Evolutionary conservation across 1,140 invertebrate genomes (phyloP).

Genomic region (Drosophila carrolli): DNA sequence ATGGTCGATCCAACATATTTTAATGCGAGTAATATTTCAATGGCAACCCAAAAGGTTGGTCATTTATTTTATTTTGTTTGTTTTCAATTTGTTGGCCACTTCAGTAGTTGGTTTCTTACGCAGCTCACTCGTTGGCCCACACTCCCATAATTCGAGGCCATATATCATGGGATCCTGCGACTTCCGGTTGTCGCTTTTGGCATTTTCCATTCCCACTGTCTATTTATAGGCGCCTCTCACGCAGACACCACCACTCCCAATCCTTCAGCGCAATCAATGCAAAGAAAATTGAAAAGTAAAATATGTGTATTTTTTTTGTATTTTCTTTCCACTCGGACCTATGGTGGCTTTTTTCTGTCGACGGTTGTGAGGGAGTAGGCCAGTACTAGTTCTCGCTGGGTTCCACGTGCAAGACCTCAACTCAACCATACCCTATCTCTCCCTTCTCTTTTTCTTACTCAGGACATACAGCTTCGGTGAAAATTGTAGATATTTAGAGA

Average conservation of each 20-base stretch:
- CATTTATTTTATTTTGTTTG: conserved; percentile 38
- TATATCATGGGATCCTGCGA: conserved; percentile 62
- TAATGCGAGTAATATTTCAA: conserved; percentile 8
- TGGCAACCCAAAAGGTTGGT: conserved; percentile 8
- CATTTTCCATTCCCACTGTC: conserved; percentile 56
- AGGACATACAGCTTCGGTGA: conserved; percentile 7
- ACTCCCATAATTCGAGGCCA: conserved; percentile 25
- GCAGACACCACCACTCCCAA: conserved; percentile 11
- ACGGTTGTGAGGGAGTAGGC: conserved; percentile 4
- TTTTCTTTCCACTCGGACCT: conserved; percentile 11
- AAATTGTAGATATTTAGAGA: background rate
- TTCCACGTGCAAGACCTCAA: conserved; percentile 37
- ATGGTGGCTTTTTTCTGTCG: conserved; percentile 11
- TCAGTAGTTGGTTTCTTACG: conserved; percentile 25
- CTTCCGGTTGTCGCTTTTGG: conserved; percentile 62
- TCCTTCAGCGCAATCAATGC: conserved; percentile 3
- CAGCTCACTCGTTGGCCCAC: background rate
- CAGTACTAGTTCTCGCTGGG: conserved; percentile 29
- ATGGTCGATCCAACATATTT: background rate
- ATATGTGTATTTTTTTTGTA: conserved; percentile 42
- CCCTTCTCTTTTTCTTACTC: background rate
- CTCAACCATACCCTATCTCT: conserved; percentile 26
- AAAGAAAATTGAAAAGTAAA: conserved; percentile 56
- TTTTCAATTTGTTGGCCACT: conserved; percentile 25
- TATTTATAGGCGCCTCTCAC: conserved; percentile 67